Evolutionary conservation across 2,888 invertebrate genomes (phyloP), one percentile per base, ranked within the genome.

Genomic region (Standfussiana lucernea): DNA sequence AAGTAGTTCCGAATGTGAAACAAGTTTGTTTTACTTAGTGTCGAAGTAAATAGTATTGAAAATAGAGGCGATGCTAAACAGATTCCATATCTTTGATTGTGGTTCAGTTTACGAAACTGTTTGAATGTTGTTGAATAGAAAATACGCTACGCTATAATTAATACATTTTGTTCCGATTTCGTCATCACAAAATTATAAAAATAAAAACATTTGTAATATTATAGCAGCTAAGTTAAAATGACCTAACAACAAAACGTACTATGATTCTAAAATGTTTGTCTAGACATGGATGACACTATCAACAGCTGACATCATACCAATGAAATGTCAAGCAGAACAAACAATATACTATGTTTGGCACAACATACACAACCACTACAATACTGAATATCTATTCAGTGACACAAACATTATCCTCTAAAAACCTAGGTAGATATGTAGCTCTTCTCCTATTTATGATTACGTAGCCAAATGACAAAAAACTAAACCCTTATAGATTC

Each of bases 11-110:
- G 64, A 69, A 69, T 42, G 35, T 69, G 50, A 68, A 68, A 68
- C 73, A 73, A 72, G 45, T 82, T 68, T 80, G 64, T 72, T 82
- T 72, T 53, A 59, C 77, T 45, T 65, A 59, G n/a, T 32, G 56
- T 42, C 8, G 68, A 72, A 59, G 50, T 65, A 65, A 80, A 68
- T 68, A 50, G 28, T n/a, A 69, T 75, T 82, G 62, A 53, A 71
- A 62, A 81, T 64, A 64, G 42, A 68, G 24, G 37, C 4, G 76
- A 80, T 64, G 32, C 42, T 53, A 80, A 77, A 65, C 71, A 77
- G 62, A 72, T 59, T 10, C 42, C 40, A 35, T 65, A 47, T 53
- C 32, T 24, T 50, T 76, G 53, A 53, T 47, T 37, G 42, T 32
- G 40, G 40, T 68, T 64, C n/a, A n/a, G 11, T 64, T 47, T 50